Evolutionary conservation across 1,140 invertebrate species (phyloP).

Genomic region (Brachionus calyciflorus): DNA sequence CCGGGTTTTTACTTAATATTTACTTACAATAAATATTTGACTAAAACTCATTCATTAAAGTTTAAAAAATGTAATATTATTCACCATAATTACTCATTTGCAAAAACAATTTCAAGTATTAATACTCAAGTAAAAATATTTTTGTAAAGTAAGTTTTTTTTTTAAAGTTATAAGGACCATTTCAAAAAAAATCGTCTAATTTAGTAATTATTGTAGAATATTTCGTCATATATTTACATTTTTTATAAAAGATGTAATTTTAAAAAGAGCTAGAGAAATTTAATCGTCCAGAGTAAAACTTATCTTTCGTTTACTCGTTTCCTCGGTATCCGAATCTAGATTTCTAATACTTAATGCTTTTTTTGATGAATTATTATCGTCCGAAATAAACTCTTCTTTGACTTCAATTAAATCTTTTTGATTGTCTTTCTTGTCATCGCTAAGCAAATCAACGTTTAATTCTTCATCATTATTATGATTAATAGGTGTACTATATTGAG

Average conservation of each 20-base stretch:
- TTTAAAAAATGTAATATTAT: too few relatives aligned
- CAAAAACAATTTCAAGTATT: too few relatives aligned
- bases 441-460: background rate
- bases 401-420: background rate
- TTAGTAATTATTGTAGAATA: too few relatives aligned
- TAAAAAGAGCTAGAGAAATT: background rate
- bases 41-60: too few relatives aligned
- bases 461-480: background rate
- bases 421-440: background rate
- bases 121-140: too few relatives aligned
- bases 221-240: too few relatives aligned
- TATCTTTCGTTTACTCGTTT: background rate
- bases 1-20: too few relatives aligned
- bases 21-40: too few relatives aligned
- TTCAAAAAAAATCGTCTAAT: too few relatives aligned
- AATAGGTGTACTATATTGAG: background rate
- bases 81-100: too few relatives aligned
- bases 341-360: background rate
- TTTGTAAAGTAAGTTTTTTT: too few relatives aligned
- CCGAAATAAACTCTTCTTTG: background rate
- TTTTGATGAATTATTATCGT: background rate
- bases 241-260: background rate
- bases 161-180: too few relatives aligned
- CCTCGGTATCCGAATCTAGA: background rate
- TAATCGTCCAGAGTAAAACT: constrained; percentile 8